Percentiles rank a stretch among this genome's conserved stretches.
Conservation (phyloP, 1,140 invertebrate genomes). For the Anagrus nilaparvatae region DNA sequence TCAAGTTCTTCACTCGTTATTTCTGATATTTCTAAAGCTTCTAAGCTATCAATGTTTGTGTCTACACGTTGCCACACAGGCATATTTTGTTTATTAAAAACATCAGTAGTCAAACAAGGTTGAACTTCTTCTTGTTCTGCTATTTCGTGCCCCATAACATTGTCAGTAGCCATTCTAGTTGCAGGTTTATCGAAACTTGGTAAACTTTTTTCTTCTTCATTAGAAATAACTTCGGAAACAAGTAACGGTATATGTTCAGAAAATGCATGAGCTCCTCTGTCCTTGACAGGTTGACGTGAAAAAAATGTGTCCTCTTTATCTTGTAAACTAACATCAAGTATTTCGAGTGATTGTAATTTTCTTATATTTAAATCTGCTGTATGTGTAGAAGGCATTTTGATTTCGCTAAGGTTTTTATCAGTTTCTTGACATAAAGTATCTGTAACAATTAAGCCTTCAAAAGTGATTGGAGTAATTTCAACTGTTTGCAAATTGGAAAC, state of each 20-base stretch:
- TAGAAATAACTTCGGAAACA: conserved; percentile 25
- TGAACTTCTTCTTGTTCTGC: too few relatives aligned
- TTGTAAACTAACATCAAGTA: conserved; percentile 37
- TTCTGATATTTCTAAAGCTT: too few relatives aligned
- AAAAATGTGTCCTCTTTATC: conserved; percentile 32
- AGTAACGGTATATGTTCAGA: conserved; percentile 28
- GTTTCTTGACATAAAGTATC: conserved; percentile 34
- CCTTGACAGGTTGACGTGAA: conserved; percentile 16
- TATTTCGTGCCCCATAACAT: conserved; percentile 20
- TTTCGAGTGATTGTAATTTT: conserved; percentile 34
- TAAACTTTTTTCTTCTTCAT: conserved; percentile 25
- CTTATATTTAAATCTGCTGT: conserved; percentile 31
- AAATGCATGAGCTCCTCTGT: conserved; percentile 24
- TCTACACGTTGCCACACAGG: too few relatives aligned
- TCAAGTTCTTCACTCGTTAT: too few relatives aligned
- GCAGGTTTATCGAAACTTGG: conserved; percentile 16
- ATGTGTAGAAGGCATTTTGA: conserved; percentile 28
- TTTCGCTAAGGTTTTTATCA: conserved; percentile 31
- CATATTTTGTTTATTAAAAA: too few relatives aligned
- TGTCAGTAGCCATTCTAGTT: conserved; percentile 17
- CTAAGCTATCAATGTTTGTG: too few relatives aligned
- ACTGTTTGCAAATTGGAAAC: conserved; percentile 24
- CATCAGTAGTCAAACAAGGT: too few relatives aligned
- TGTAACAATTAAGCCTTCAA: conserved; percentile 34
- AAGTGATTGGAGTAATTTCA: conserved; percentile 28